Evolutionary conservation across 2,888 invertebrate genomes (phyloP).

Genomic region (Dexiosoma caninum): DNA sequence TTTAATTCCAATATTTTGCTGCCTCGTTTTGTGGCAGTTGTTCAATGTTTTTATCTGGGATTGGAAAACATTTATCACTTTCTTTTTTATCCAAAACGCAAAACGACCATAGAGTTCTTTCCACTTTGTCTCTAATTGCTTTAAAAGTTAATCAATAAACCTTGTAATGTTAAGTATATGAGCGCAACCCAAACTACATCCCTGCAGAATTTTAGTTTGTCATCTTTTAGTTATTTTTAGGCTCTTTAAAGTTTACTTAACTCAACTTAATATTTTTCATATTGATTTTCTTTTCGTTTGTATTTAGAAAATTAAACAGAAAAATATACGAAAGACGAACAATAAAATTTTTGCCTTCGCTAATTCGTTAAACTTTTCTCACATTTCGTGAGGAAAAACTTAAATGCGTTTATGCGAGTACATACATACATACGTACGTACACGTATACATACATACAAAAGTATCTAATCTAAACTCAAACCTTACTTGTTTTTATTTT

Average conservation of each 20-base stretch:
- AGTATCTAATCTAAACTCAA: no score
- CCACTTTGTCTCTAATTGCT: not conserved
- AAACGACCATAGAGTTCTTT: no score
- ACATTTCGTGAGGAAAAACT: not conserved
- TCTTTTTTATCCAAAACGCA: no score
- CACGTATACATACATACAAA: no score
- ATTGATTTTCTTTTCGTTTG: not conserved
- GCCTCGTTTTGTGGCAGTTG: no score
- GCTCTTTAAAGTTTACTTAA: not conserved
- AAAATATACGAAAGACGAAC: constrained; percentile 1
- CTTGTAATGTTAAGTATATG: not conserved
- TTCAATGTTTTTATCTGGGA: no score
- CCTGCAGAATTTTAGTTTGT: not conserved
- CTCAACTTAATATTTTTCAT: not conserved
- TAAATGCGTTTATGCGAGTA: constrained; percentile 14
- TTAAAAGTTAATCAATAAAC: not conserved
- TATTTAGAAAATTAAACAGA: not conserved
- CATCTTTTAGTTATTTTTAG: not conserved
- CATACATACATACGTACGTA: not conserved
- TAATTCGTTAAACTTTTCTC: no score
- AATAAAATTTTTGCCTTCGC: not conserved
- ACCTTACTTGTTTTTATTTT: not conserved
- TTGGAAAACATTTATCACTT: no score
- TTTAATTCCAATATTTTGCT: no score
- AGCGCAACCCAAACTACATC: not conserved